Evolutionary conservation across 2,113 vertebrate species (phyloP).

Genomic region (Psophia crepitans): DNA sequence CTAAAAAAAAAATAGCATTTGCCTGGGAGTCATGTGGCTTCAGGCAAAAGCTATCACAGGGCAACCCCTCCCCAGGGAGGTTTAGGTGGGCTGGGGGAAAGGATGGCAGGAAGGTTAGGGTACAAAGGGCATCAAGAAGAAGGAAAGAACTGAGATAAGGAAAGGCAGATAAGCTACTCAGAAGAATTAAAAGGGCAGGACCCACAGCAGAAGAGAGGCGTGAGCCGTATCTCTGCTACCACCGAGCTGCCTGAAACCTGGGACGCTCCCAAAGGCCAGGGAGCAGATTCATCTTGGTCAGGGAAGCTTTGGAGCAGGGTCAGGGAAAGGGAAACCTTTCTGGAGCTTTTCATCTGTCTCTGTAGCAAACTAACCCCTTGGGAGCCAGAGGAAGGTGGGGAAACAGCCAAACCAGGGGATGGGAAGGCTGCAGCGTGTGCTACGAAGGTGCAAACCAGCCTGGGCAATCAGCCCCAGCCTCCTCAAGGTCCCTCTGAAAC

Average conservation of each 20-base stretch:
- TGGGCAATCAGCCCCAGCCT: background rate
- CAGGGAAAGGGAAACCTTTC: background rate
- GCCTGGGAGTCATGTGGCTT: background rate
- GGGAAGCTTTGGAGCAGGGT: background rate
- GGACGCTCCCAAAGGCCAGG: background rate
- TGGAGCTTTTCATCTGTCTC: background rate
- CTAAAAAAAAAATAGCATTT: constrained; percentile 16
- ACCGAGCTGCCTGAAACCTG: background rate
- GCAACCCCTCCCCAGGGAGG: background rate
- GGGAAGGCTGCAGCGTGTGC: fast-evolving
- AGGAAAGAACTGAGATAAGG: background rate
- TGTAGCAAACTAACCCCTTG: background rate
- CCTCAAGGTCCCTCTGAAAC: background rate
- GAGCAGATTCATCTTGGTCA: background rate
- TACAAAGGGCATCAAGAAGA: background rate
- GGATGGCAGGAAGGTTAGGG: background rate
- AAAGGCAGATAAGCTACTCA: background rate
- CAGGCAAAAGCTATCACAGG: background rate
- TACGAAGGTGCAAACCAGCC: background rate
- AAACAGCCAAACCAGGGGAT: background rate
- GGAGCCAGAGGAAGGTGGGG: background rate
- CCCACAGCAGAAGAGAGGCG: background rate
- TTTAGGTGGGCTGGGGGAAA: background rate
- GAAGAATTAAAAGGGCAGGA: background rate
- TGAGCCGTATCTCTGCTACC: background rate